phyloP scores from a whole-genome alignment of 2,113 vertebrate species.

The Gopherus evgoodei region DNA sequence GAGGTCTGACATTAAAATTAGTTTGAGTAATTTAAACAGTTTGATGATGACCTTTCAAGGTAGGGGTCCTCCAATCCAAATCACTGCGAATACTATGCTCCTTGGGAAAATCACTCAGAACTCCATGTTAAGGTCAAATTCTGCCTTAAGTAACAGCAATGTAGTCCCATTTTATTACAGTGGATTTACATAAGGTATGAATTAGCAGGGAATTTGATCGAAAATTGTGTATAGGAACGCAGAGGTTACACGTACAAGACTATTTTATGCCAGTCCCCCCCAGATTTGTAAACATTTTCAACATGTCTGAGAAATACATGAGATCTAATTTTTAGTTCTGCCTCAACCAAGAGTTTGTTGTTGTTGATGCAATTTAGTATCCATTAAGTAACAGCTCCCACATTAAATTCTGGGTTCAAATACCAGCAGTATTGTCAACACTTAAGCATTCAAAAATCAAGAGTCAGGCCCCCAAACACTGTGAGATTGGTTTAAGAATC shows the following conservation, averaged over 20 bases:
- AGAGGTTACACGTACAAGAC: neutral
- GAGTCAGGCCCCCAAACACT: neutral
- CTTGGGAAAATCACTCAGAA: neutral
- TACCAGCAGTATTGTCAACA: neutral
- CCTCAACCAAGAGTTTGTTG: neutral
- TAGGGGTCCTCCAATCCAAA: neutral
- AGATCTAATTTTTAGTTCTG: neutral
- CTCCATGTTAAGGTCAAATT: neutral
- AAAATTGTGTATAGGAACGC: neutral
- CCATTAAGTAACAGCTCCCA: neutral
- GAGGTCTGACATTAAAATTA: neutral
- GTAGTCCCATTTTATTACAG: accelerated
- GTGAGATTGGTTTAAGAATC: neutral
- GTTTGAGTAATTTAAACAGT: neutral
- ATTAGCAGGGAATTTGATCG: neutral
- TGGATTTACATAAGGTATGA: neutral
- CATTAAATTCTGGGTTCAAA: neutral
- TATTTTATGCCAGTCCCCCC: accelerated
- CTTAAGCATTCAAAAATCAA: neutral
- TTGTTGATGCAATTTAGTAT: neutral
- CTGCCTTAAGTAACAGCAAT: neutral
- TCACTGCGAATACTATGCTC: neutral
- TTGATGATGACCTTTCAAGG: neutral
- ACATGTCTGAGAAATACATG: neutral
- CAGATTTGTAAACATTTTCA: neutral